These are phyloP conservation scores for Mythimna albipuncta DNA, from an alignment of 2,888 invertebrate genomes.

Conservation along the genomic window DNA sequence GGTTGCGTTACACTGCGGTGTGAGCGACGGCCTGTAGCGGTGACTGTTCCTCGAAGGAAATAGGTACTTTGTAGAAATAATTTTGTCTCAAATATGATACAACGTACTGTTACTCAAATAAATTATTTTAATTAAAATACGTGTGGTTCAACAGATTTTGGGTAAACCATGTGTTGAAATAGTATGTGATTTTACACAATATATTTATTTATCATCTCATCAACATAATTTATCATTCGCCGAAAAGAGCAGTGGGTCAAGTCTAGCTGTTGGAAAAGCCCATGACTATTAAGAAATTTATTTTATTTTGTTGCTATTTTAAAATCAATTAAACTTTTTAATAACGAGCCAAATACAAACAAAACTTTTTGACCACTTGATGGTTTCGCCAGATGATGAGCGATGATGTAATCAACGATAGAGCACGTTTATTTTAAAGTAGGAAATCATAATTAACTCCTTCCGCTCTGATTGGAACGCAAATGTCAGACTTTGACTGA, in stretches of 20 bases:
- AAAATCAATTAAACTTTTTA: background rate
- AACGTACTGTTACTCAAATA: no score
- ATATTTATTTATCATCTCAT: background rate
- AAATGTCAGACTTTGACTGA: no score
- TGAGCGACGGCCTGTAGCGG: slow-evolving; percentile 68
- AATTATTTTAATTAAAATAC: background rate
- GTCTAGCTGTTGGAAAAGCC: slow-evolving; percentile 8
- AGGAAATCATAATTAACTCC: no score
- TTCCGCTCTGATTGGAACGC: no score
- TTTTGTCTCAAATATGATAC: background rate
- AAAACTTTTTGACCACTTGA: no score
- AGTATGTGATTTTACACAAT: background rate
- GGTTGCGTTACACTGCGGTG: slow-evolving; percentile 78
- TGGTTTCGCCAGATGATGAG: no score
- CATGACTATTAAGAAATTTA: background rate
- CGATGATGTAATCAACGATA: no score
- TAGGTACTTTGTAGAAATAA: no score
- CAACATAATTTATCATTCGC: background rate
- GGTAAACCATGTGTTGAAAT: background rate
- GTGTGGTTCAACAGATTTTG: background rate
- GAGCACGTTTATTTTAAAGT: no score
- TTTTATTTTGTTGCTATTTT: background rate
- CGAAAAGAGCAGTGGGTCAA: slow-evolving; percentile 1
- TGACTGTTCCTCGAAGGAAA: background rate
- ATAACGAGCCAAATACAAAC: background rate